Evolutionary conservation across 1,140 invertebrate species (phyloP), one percentile per base, ranked within the genome.

Genomic region (Lepidotrigona ventralis): DNA sequence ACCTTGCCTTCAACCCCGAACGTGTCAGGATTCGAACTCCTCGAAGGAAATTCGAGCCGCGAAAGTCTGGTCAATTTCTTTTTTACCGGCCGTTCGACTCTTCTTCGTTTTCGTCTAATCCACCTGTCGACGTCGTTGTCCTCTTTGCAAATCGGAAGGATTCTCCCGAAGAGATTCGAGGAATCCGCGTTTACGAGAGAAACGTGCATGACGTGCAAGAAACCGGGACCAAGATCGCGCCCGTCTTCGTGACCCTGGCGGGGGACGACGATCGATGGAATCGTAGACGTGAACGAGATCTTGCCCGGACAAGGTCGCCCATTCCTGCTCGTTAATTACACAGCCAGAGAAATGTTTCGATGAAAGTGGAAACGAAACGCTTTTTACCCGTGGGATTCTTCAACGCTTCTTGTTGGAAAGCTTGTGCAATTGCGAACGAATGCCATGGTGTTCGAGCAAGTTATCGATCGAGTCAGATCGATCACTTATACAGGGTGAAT

Each of bases 31-130:
- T 63, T 60, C 54, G 29, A 75, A 75, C 83, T 71, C 9, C 79
- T 71, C 15, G 64, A 5, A 60, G 71, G 83, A 87, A 87, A 88
- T 88, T 87, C 71, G 86, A 88, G 70, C 86, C 75, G 68, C 85
- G 83, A 85, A 85, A 87, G 78, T 23, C 78, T 78, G 33, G 60
- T 60, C 63, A 68, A 79, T 79, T 87, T 70, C 79, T 79, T 88
- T 84, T 87, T 88, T 72, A 85, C 70, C 69, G 78, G 54, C 74
- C 53, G 81, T 60, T 72, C 86, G 66, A 85, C 76, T 87, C 60
- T 79, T 14, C 8, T 39, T 68, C 80, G 86, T 66, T 66, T 81
- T 81, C 63, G 51, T 75, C 66, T 53, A n/a, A 33, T 29, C 19
- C 29, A 17, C 17, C 9, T 29, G 0, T 23, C 23, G 3, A 12